phyloP scores from a whole-genome alignment of 2,888 invertebrate genomes.

The Alsophila aescularia region DNA sequence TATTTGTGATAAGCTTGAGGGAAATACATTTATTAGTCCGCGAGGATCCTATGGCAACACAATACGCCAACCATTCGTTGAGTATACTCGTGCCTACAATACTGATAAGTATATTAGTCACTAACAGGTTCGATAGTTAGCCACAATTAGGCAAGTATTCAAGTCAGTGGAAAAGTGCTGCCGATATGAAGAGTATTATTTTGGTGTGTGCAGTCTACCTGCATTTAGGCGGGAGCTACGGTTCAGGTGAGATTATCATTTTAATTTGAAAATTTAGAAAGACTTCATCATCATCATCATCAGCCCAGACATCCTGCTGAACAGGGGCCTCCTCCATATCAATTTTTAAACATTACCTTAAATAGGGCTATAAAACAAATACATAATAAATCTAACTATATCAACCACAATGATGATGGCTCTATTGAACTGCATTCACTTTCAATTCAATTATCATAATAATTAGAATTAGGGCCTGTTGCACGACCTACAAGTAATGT shows the following conservation, averaged over 20 bases:
- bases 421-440: too few relatives aligned
- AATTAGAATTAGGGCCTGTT: too few relatives aligned
- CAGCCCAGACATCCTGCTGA: too few relatives aligned
- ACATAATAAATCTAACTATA: too few relatives aligned
- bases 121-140: conserved; percentile 38
- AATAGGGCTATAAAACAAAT: too few relatives aligned
- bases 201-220: conserved; percentile 55
- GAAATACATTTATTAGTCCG: conserved; percentile 54
- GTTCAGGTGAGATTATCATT: conserved; percentile 44
- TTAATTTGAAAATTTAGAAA: too few relatives aligned
- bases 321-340: too few relatives aligned
- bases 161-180: conserved; percentile 38
- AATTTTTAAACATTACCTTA: too few relatives aligned
- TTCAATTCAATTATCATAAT: too few relatives aligned
- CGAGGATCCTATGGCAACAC: conserved; percentile 45
- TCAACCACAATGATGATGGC: too few relatives aligned
- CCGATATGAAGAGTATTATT: conserved; percentile 53
- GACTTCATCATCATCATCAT: too few relatives aligned
- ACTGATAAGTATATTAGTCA: conserved; percentile 41
- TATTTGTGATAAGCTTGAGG: conserved; percentile 47
- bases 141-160: conserved; percentile 36
- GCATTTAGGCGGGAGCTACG: conserved; percentile 51
- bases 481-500: too few relatives aligned
- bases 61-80: conserved; percentile 43
- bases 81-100: conserved; percentile 46